Percentiles rank a stretch among this genome's conserved stretches.
phyloP scores from a whole-genome alignment of 2,888 invertebrate species.

The Hyppa rectilinea region DNA sequence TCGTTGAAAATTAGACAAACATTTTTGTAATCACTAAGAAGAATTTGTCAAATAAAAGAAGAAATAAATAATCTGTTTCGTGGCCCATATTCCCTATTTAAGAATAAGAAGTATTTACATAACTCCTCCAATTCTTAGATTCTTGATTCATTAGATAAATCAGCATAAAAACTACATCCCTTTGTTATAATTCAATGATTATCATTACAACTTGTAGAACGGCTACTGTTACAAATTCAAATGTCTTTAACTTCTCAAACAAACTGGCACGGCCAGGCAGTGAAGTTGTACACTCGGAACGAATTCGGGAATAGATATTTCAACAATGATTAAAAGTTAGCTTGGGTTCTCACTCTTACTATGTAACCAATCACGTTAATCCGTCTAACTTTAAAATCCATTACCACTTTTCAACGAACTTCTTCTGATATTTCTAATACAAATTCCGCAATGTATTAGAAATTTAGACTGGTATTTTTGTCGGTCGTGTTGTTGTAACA shows the following conservation, averaged over 20 bases:
- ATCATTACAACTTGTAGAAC: constrained; percentile 52
- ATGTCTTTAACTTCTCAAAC: constrained; percentile 64
- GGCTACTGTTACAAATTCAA: constrained; percentile 56
- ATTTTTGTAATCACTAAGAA: neutral
- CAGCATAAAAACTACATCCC: constrained; percentile 53
- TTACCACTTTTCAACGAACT: constrained; percentile 3
- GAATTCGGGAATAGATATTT: constrained; percentile 63
- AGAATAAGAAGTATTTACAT: neutral
- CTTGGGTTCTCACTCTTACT: constrained; percentile 32
- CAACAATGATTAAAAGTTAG: constrained; percentile 66
- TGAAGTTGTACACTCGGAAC: constrained; percentile 53
- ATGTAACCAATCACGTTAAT: neutral
- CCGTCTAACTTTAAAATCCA: neutral
- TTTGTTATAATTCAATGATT: constrained; percentile 57
- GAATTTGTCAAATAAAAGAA: neutral
- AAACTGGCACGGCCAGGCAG: constrained; percentile 47
- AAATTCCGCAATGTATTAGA: constrained; percentile 13
- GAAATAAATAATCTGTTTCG: neutral
- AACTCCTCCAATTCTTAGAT: neutral
- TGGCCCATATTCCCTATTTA: neutral
- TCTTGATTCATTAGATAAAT: constrained; percentile 32
- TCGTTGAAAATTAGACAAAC: neutral
- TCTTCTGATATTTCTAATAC: neutral
- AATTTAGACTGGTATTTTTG: neutral
- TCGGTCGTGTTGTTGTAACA: constrained; percentile 29